These are phyloP conservation scores for Riptortus pedestris DNA, from an alignment of 1,140 invertebrate species.

Conservation along the genomic window DNA sequence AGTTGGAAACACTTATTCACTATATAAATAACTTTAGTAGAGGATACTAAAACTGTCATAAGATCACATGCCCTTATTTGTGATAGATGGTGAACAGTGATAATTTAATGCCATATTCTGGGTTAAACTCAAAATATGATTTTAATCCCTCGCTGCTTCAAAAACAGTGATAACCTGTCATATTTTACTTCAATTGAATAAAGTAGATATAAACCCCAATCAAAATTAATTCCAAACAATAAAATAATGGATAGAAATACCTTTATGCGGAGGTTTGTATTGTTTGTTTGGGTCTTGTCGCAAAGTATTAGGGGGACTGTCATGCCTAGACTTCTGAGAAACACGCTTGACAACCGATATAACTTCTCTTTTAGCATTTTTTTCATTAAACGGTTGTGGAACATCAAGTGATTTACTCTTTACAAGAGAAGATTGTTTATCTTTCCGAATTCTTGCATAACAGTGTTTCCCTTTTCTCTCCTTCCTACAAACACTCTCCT, in stretches of 20 bases:
- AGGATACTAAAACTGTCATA: no score
- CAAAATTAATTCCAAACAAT: not conserved
- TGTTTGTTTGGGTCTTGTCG: not conserved
- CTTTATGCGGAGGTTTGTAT: not conserved
- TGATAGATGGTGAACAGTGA: no score
- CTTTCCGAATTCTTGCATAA: constrained; percentile 20
- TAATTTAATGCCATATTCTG: no score
- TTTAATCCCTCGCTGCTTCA: no score
- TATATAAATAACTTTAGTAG: no score
- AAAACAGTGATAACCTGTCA: no score
- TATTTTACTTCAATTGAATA: no score
- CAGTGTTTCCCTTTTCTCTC: constrained; percentile 23
- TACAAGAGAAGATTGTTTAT: not conserved
- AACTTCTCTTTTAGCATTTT: not conserved
- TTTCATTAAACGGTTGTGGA: not conserved
- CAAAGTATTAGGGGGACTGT: not conserved
- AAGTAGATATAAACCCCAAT: no score
- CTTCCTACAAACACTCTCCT: constrained; percentile 19
- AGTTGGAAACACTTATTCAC: no score
- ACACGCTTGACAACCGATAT: not conserved
- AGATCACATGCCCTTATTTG: no score
- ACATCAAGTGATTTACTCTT: not conserved
- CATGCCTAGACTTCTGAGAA: not conserved
- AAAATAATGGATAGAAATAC: not conserved
- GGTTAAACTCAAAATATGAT: no score